These are phyloP conservation scores for Rhimphoctona megacephalus DNA, from an alignment of 2,888 invertebrate species.

Conservation along the genomic window DNA sequence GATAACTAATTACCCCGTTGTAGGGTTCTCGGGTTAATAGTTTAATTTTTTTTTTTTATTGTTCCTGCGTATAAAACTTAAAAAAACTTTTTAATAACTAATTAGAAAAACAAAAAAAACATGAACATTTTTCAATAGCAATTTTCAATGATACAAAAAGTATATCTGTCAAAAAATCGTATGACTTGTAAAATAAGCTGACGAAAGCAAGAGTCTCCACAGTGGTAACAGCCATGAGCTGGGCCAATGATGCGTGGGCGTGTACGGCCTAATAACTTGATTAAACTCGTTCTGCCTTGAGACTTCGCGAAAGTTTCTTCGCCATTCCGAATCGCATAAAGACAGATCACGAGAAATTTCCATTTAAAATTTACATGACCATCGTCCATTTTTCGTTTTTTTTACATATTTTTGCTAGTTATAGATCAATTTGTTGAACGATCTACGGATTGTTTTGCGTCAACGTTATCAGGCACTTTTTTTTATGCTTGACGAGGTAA, in stretches of 20 bases:
- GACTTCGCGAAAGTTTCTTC: constrained; percentile 66
- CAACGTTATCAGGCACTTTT: constrained; percentile 15
- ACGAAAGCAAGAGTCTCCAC: constrained; percentile 36
- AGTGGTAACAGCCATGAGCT: constrained; percentile 24
- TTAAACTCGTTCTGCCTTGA: constrained; percentile 76
- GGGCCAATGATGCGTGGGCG: constrained; percentile 74
- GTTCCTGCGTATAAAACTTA: too few relatives aligned
- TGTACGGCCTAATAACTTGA: constrained; percentile 77
- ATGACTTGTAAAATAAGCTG: constrained; percentile 10
- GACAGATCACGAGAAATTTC: constrained; percentile 33
- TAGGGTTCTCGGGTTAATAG: too few relatives aligned
- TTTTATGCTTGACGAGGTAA: constrained; percentile 13
- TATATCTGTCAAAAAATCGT: constrained; percentile 16
- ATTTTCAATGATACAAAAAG: background rate
- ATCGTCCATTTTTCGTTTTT: constrained; percentile 3
- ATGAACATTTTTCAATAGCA: background rate
- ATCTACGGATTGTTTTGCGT: constrained; percentile 5
- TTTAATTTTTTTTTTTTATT: too few relatives aligned
- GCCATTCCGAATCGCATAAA: constrained; percentile 14
- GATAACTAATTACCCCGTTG: too few relatives aligned
- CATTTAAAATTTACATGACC: constrained; percentile 40
- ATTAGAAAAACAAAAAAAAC: background rate
- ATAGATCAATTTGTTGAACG: background rate
- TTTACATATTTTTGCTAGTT: constrained; percentile 2
- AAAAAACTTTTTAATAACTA: too few relatives aligned